phyloP scores from a whole-genome alignment of 2,888 invertebrate species.

The Mythimna ferrago region DNA sequence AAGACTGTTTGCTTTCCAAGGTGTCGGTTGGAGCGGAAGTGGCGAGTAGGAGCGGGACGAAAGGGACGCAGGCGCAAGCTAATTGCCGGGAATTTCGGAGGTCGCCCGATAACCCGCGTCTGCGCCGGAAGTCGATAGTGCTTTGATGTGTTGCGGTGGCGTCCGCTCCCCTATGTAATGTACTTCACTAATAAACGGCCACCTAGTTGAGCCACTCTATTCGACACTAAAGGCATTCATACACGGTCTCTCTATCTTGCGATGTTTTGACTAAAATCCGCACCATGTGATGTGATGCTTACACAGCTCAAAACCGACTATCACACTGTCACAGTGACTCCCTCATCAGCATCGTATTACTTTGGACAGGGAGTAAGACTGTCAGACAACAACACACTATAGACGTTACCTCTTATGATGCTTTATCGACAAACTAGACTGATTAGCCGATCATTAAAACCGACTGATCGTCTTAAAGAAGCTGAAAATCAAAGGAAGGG shows the following conservation, averaged over 20 bases:
- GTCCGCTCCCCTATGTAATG: constrained; percentile 76
- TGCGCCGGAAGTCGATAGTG: constrained; percentile 88
- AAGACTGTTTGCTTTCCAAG: constrained; percentile 66
- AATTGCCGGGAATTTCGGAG: constrained; percentile 89
- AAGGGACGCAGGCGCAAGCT: constrained; percentile 78
- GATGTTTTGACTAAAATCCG: background rate
- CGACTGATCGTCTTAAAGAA: constrained; percentile 19
- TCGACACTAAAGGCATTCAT: background rate
- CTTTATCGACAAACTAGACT: constrained; percentile 14
- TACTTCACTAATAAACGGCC: constrained; percentile 67
- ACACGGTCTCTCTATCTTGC: background rate
- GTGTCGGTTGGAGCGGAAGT: constrained; percentile 75
- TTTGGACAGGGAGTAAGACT: background rate
- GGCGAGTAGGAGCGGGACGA: constrained; percentile 74
- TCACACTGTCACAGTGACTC: background rate
- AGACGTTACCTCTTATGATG: background rate
- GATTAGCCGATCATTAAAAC: constrained; percentile 11
- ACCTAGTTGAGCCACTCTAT: constrained; percentile 39
- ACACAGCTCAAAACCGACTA: background rate
- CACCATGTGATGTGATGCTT: background rate
- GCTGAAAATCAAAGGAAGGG: constrained; percentile 25
- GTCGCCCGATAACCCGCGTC: constrained; percentile 87
- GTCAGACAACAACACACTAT: background rate
- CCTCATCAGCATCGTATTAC: background rate
- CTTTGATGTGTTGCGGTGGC: constrained; percentile 86